Evolutionary conservation across 2,888 invertebrate genomes (phyloP), one percentile per base, ranked within the genome.

Genomic region (Mythimna loreyi): DNA sequence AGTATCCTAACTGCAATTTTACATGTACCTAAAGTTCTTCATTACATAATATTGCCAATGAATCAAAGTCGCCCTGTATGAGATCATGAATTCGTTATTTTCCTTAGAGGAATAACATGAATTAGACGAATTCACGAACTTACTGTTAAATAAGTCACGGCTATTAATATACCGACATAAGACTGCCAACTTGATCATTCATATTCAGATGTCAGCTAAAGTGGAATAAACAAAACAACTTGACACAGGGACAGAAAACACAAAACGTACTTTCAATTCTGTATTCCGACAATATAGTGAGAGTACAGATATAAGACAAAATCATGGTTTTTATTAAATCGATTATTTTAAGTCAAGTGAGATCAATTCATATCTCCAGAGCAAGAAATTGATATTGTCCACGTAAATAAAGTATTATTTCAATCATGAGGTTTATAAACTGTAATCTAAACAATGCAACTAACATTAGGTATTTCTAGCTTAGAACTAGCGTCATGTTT

Each of bases 401-500:
- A 55, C 25, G 50, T 59, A 57, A 55, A 73, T 21, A 67, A 67
- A 30, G 43, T 68, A 21, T 68, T 25, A 52, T 19, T 60, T 60
- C 28, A 58, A 57, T 64, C 49, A 57, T 63, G 50, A 45, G 43
- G 61, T 64, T 61, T 63, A 60, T 70, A 65, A 71, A 72, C 66
- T 64, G 64, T 69, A 61, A 56, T 72, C 56, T 67, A 72, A 75
- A 66, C n/a, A 77, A 70, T 75, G 71, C 65, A 71, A 66, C 19
- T 69, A 77, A 70, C 47, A 73, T 66, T 67, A 28, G 28, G 28
- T 28, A 70, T 82, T 62, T 68, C 53, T 74, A 78, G 61, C 81
- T 76, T 72, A 81, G 43, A 65, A 64, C 72, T 76, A 82, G 60
- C 45, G 64, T 63, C 62, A 53, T 57, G 61, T 62, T 76, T 73